Conservation (phyloP, 1,140 invertebrate genomes). For the Archivesica marissinica region DNA sequence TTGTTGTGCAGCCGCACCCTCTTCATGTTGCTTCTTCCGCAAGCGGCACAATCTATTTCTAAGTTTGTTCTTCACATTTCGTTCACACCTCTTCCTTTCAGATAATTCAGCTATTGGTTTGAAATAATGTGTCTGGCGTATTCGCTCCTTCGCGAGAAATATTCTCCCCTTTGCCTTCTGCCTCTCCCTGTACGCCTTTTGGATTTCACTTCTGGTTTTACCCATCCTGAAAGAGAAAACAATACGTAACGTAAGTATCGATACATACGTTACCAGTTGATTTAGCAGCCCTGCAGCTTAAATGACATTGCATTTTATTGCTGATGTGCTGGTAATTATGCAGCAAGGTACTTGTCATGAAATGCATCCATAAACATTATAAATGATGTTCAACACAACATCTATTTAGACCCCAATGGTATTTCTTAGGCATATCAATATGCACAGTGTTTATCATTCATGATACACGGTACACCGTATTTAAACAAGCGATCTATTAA, state of each 20-base stretch:
- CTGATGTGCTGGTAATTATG: too few relatives aligned
- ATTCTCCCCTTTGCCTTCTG: slow-evolving; percentile 26
- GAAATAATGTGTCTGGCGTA: slow-evolving; percentile 16
- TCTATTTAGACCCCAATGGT: too few relatives aligned
- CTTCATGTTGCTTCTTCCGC: not conserved
- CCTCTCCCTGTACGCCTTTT: slow-evolving; percentile 45
- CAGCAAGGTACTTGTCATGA: too few relatives aligned
- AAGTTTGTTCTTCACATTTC: slow-evolving; percentile 34
- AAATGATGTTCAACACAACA: too few relatives aligned
- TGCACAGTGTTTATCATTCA: too few relatives aligned
- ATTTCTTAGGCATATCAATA: too few relatives aligned
- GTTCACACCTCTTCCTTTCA: not conserved
- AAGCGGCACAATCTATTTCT: slow-evolving; percentile 25
- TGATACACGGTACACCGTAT: too few relatives aligned
- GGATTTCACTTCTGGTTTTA: slow-evolving; percentile 38
- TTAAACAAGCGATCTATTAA: too few relatives aligned
- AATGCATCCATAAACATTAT: too few relatives aligned
- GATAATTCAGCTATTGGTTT: not conserved
- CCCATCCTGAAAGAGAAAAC: slow-evolving; percentile 31
- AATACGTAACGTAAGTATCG: slow-evolving; percentile 2
- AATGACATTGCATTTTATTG: too few relatives aligned
- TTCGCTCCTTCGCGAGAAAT: slow-evolving; percentile 25
- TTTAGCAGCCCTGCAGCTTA: too few relatives aligned
- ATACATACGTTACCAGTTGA: too few relatives aligned
- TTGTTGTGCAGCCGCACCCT: not conserved